These are phyloP conservation scores for Ormyrus rosae DNA, from an alignment of 2,888 invertebrate species.

Conservation along the genomic window DNA sequence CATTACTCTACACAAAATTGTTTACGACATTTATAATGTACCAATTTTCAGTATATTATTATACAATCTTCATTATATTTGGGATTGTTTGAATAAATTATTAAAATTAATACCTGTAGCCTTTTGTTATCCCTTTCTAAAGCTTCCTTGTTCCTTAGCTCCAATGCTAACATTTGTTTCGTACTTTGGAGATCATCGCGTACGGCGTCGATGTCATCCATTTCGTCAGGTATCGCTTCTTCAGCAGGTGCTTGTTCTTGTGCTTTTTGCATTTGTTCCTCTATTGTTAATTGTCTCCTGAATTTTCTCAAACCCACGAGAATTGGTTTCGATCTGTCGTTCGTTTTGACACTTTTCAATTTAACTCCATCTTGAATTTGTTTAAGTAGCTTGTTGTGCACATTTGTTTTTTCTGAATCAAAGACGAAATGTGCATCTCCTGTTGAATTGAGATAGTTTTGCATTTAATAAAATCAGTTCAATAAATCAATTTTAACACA, in stretches of 20 bases:
- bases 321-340: constrained; percentile 91
- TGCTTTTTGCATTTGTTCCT: constrained; percentile 90
- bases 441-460: constrained; percentile 57
- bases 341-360: constrained; percentile 86
- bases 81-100: background rate
- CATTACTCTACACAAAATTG: too few relatives aligned
- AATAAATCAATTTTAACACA: constrained; percentile 1
- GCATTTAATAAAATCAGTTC: too few relatives aligned
- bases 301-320: constrained; percentile 91
- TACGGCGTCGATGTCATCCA: constrained; percentile 94
- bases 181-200: constrained; percentile 94
- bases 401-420: constrained; percentile 89
- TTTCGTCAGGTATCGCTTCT: constrained; percentile 84
- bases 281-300: constrained; percentile 92
- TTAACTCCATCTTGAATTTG: constrained; percentile 88
- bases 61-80: too few relatives aligned
- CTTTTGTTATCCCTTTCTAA: constrained; percentile 91
- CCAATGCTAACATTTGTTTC: constrained; percentile 92
- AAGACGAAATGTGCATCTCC: constrained; percentile 89
- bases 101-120: constrained; percentile 75
- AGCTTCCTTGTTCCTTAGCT: constrained; percentile 90
- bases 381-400: constrained; percentile 87
- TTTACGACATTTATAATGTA: too few relatives aligned
- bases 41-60: too few relatives aligned
- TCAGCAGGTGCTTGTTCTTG: constrained; percentile 78